Evolutionary conservation across 2,113 vertebrate species (phyloP).

Genomic region (Prolemur simus): DNA sequence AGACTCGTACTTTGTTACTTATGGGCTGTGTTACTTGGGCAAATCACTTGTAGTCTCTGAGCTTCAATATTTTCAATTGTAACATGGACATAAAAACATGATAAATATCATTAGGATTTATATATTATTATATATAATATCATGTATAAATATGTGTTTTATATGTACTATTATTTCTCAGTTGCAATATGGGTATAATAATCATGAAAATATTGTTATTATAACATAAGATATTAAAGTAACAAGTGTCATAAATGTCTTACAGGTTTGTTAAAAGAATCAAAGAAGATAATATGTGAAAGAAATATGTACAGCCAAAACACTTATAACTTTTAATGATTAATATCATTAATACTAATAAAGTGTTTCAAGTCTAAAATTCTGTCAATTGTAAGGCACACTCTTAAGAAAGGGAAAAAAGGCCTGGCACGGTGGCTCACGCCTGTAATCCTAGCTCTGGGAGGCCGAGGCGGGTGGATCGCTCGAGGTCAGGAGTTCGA

Average conservation of each 20-base stretch:
- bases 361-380: not conserved
- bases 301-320: not conserved
- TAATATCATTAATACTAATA: not conserved
- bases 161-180: not conserved
- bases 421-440: too few relatives aligned
- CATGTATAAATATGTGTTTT: not conserved
- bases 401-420: not conserved
- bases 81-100: not conserved
- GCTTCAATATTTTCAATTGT: not conserved
- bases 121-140: not conserved
- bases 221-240: not conserved
- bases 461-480: too few relatives aligned
- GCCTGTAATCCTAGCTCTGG: too few relatives aligned
- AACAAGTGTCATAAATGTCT: not conserved
- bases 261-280: not conserved
- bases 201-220: not conserved
- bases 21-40: not conserved
- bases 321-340: constrained; percentile 1
- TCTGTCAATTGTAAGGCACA: not conserved
- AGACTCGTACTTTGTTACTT: not conserved
- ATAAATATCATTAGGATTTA: not conserved
- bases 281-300: not conserved
- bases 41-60: constrained; percentile 13
- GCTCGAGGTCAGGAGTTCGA: too few relatives aligned
- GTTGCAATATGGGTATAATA: not conserved